Percentiles rank a stretch among this genome's conserved stretches.
Evolutionary conservation across 2,797 vertebrate species (phyloP).

Genomic region (Aldrovandia affinis): DNA sequence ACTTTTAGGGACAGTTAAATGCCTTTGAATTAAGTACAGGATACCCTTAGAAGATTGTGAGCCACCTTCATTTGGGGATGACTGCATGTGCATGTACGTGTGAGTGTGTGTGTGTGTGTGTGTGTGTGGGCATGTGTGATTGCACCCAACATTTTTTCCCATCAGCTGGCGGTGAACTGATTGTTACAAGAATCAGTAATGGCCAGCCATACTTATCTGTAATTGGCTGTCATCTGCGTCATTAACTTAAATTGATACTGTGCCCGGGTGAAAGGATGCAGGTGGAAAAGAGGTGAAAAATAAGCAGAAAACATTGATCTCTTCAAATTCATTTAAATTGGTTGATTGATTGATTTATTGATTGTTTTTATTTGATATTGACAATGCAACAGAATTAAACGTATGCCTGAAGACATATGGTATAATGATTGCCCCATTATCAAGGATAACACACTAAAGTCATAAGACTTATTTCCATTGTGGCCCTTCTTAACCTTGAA

Average conservation of each 20-base stretch:
- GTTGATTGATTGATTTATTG: too few relatives aligned
- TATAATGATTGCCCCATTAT: too few relatives aligned
- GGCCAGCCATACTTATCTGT: not conserved
- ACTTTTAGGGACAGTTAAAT: constrained; percentile 1
- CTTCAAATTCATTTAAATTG: not conserved
- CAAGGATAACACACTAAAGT: too few relatives aligned
- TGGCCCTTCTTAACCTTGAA: not conserved
- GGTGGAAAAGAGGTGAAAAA: not conserved
- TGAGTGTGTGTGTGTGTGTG: not conserved
- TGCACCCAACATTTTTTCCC: not conserved
- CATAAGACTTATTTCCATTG: too few relatives aligned
- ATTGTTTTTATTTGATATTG: too few relatives aligned
- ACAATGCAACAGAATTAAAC: too few relatives aligned
- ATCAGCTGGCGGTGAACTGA: not conserved
- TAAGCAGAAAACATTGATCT: not conserved
- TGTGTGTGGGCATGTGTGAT: not conserved
- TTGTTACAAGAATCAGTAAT: not conserved
- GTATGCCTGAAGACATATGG: too few relatives aligned
- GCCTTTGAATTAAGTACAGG: not conserved
- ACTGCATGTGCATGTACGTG: not conserved
- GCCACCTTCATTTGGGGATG: not conserved
- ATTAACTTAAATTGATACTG: not conserved
- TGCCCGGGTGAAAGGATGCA: not conserved
- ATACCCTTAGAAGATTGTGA: not conserved
- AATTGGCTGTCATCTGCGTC: not conserved